Percentiles rank a stretch among this genome's conserved stretches.
Conservation (phyloP, 2,888 invertebrate genomes). For the Megamerina dolium region DNA sequence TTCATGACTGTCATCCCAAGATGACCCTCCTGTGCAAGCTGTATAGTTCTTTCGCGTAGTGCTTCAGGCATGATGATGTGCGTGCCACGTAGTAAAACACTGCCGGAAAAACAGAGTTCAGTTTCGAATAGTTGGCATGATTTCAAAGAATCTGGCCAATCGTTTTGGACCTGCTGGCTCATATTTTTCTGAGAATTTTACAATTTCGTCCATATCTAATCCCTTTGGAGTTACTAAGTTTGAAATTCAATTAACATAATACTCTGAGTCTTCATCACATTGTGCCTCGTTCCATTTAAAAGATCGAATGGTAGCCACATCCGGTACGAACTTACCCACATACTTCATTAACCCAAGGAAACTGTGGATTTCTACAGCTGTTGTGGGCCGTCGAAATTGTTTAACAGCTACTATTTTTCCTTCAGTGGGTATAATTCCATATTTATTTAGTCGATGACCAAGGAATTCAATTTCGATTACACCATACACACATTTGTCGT, state of each 20-base stretch:
- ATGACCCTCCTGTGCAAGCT: neutral
- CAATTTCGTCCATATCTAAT: no score
- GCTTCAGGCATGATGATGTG: neutral
- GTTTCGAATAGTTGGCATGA: no score
- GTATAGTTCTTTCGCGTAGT: neutral
- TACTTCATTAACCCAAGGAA: conserved; percentile 19
- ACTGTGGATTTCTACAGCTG: conserved; percentile 8
- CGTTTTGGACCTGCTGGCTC: no score
- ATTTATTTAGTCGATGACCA: conserved; percentile 6
- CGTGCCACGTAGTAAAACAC: no score
- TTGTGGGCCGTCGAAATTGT: neutral
- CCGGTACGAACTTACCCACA: conserved; percentile 26
- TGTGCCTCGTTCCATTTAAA: no score
- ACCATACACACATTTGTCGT: conserved; percentile 7
- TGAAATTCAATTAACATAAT: no score
- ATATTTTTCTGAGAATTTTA: no score
- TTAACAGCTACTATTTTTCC: conserved; percentile 1
- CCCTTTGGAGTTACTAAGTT: no score
- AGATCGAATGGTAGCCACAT: conserved; percentile 18
- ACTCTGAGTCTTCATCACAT: no score
- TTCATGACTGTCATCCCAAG: conserved; percentile 1
- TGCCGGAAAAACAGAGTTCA: no score
- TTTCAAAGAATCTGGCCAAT: no score
- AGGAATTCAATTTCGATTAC: conserved; percentile 6
- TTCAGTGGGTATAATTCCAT: conserved; percentile 2